Evolutionary conservation across 2,888 invertebrate genomes (phyloP).

Genomic region (Melipona beecheii): DNA sequence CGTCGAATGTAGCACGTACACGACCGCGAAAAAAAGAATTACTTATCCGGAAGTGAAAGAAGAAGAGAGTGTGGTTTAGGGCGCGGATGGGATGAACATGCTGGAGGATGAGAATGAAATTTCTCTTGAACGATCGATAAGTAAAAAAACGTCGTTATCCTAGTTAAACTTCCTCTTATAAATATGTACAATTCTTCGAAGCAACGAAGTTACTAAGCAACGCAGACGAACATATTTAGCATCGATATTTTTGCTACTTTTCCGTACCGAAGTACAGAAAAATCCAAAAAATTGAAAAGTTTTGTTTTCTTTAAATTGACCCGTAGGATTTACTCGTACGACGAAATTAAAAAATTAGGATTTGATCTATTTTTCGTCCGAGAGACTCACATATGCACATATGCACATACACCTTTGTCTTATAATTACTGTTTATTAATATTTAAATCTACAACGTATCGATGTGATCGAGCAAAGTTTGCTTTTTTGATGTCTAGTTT

Average conservation of each 20-base stretch:
- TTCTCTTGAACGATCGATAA: constrained; percentile 53
- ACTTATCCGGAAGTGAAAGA: constrained; percentile 52
- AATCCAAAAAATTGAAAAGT: neutral
- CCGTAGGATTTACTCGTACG: neutral
- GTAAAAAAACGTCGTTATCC: neutral
- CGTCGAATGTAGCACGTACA: constrained; percentile 13
- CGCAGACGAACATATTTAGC: neutral
- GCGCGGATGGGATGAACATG: constrained; percentile 50
- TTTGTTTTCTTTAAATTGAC: neutral
- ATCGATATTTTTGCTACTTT: neutral
- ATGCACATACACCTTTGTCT: neutral
- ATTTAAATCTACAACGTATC: neutral
- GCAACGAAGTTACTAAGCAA: neutral
- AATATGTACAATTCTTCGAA: neutral
- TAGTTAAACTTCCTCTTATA: neutral
- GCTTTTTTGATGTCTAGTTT: neutral
- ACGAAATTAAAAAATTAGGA: neutral
- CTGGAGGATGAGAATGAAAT: constrained; percentile 52
- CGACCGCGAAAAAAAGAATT: constrained; percentile 41
- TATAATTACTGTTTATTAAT: neutral
- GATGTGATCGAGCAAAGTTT: neutral
- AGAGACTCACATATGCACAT: neutral
- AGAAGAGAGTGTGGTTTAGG: constrained; percentile 30
- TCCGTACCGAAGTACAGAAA: neutral
- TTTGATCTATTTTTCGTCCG: neutral